A percentile compares a stretch with the other conserved stretches of the same genome.
Evolutionary conservation across 2,113 vertebrate genomes (phyloP).

Genomic region (Ramphastos sulfuratus): DNA sequence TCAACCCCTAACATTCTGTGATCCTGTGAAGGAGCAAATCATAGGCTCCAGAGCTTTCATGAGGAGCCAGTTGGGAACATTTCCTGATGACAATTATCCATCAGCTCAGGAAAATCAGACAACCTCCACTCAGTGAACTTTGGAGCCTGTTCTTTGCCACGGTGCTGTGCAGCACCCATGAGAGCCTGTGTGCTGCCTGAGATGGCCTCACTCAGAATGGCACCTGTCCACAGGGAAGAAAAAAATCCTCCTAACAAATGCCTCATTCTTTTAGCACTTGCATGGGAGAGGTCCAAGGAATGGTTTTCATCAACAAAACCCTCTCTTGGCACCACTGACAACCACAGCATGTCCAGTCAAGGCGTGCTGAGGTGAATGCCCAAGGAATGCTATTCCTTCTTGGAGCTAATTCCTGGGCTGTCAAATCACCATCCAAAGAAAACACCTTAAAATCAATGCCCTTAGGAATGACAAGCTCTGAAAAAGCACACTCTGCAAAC

Average conservation of each 20-base stretch:
- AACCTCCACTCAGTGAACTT: background rate
- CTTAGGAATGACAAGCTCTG: background rate
- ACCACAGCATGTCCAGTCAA: background rate
- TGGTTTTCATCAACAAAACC: background rate
- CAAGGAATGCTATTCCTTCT: slow-evolving; percentile 2
- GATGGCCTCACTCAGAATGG: slow-evolving; percentile 3
- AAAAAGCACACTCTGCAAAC: background rate
- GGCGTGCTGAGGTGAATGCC: slow-evolving; percentile 17
- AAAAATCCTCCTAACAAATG: background rate
- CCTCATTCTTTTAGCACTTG: background rate
- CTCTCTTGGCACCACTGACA: background rate
- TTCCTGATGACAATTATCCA: background rate
- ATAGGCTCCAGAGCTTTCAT: background rate
- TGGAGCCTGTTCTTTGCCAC: rapidly evolving
- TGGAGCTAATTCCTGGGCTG: background rate
- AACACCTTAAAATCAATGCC: slow-evolving; percentile 41
- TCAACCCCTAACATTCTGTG: no score
- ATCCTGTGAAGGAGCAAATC: background rate
- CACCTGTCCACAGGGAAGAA: background rate
- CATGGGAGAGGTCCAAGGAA: background rate
- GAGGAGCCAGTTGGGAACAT: background rate
- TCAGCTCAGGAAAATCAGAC: background rate
- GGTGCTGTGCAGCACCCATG: rapidly evolving
- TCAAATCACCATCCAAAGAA: slow-evolving; percentile 17
- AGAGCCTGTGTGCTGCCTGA: background rate